These are phyloP conservation scores for Halcyon chelicuti DNA, from an alignment of 2,797 vertebrate genomes.

Conservation along the genomic window DNA sequence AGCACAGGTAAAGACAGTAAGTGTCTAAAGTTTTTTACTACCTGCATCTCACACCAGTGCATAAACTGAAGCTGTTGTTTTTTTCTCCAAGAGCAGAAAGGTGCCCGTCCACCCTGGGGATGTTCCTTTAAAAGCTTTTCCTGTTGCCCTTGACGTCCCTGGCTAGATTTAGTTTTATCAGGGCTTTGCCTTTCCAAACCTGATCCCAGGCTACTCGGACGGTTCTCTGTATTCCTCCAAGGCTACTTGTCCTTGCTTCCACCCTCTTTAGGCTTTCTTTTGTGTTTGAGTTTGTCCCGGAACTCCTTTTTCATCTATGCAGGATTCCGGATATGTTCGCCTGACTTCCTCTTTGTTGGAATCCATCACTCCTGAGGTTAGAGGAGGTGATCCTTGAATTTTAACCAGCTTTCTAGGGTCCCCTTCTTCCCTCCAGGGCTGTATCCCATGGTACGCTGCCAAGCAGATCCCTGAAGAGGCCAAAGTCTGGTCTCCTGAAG, in stretches of 20 bases:
- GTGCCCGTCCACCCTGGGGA: background rate
- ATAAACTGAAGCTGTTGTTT: background rate
- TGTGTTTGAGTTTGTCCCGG: background rate
- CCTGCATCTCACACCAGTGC: background rate
- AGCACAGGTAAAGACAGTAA: background rate
- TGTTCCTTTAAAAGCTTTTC: background rate
- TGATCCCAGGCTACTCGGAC: background rate
- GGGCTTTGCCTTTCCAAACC: background rate
- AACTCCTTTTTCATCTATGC: background rate
- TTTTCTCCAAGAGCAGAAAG: background rate
- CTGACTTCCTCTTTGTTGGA: background rate
- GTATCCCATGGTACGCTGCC: background rate
- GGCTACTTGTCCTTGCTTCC: background rate
- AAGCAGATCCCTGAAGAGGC: background rate
- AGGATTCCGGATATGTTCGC: background rate
- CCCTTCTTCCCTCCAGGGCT: background rate
- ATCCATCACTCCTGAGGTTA: background rate
- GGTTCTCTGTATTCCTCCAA: background rate
- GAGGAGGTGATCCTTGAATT: background rate
- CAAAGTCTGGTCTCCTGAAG: background rate
- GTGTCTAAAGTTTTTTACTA: background rate
- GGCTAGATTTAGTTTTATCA: background rate
- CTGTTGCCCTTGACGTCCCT: background rate
- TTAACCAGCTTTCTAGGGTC: background rate
- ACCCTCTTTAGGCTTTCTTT: background rate